Conservation (phyloP, 1,140 invertebrate genomes). For the Hyposmocoma kahamanoa region DNA sequence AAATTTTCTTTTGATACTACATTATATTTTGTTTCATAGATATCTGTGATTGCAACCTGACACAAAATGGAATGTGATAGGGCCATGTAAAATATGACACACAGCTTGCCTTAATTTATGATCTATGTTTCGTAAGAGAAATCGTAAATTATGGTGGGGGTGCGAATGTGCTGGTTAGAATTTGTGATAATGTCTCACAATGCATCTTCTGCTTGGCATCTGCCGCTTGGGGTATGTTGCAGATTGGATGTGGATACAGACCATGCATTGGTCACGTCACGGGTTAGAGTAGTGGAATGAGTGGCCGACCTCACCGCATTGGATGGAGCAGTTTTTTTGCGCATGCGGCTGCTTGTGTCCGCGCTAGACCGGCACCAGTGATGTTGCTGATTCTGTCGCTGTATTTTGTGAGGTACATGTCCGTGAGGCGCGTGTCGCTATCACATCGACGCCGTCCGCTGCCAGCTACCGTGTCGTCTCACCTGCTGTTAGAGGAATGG, state of each 20-base stretch:
- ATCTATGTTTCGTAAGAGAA: conserved; percentile 10
- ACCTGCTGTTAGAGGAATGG: conserved; percentile 44
- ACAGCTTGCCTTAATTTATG: conserved; percentile 22
- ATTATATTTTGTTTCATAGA: conserved; percentile 22
- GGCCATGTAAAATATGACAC: conserved; percentile 42
- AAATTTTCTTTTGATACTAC: conserved; percentile 12
- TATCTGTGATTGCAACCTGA: conserved; percentile 23
- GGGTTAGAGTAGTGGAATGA: conserved; percentile 71
- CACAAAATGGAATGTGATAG: conserved; percentile 43
- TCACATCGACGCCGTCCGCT: too few relatives aligned
- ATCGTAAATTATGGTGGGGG: background rate
- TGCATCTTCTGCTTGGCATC: conserved; percentile 44
- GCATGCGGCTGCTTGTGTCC: conserved; percentile 68
- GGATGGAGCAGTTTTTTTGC: conserved; percentile 66
- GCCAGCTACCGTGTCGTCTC: conserved; percentile 46
- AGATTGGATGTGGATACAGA: conserved; percentile 43
- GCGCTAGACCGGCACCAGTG: conserved; percentile 58
- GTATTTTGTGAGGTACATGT: too few relatives aligned
- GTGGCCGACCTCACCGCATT: conserved; percentile 69
- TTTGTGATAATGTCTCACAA: conserved; percentile 27
- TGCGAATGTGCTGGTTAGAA: conserved; percentile 22
- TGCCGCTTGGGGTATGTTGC: conserved; percentile 28
- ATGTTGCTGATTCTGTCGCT: too few relatives aligned
- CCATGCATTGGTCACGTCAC: conserved; percentile 51
- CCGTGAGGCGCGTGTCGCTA: conserved; percentile 52